Evolutionary conservation across 1,140 invertebrate species (phyloP), one percentile per base, ranked within the genome.

Genomic region (Aphelinus certus): DNA sequence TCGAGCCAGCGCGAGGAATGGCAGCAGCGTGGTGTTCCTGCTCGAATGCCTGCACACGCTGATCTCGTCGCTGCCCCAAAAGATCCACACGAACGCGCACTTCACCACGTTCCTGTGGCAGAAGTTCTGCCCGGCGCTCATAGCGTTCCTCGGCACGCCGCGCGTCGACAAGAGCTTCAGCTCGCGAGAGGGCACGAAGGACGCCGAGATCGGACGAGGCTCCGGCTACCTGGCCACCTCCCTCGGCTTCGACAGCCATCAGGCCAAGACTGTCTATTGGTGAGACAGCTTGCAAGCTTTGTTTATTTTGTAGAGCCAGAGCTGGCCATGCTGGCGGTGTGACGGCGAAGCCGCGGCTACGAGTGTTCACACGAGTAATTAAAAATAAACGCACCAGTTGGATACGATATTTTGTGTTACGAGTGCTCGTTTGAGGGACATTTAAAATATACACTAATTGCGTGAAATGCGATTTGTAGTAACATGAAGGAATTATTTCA

Each of bases 21-120:
- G 92, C 88, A 84, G 91, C 73, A 89, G 90, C 53, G 93, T 92
- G 5, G 88, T 93, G 3, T 95, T 96, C 82, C 91, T 96, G 48
- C 85, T 97, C 67, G 96, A 98, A 83, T 96, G 95, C 81, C 89
- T 97, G 10, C 89, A 96, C 62, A 95, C 95, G 4, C 88, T 97
- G 48, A 92, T 96, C 73, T 93, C 93, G 4, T 95, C 95, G 60
- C 86, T 97, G 71, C 94, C 94, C 0, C 92, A 94, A 78, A 92
- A 93, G 79, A 94, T 95, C 2, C 93, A 94, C 81, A 92, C 92
- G 3, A 95, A 95, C 84, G 90, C 91, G 7, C 94, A 95, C 81
- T 95, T 96, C 78, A 95, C 94, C 7, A 94, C 94, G 2, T 95
- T 95, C 79, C 86, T 96, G 0, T 96, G 96, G 96, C 95, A 97